Evolutionary conservation across 2,797 vertebrate species (phyloP), one percentile per base, ranked within the genome.

Genomic region (Danionella dracula): DNA sequence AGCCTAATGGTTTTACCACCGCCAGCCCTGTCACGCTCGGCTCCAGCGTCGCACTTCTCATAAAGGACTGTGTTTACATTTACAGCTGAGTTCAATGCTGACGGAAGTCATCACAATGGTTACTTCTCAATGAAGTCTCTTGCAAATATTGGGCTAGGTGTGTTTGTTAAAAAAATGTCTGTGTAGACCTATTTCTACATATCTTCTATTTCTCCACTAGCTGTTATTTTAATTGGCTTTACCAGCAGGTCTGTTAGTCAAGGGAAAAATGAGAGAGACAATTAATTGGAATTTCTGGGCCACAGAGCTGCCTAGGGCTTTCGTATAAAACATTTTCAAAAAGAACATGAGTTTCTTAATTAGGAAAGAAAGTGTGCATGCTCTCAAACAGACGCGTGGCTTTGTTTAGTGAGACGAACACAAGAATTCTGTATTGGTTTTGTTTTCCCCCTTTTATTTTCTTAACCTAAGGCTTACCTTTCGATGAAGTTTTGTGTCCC

Each of bases 241-340:
- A 3, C 6, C 40, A 54, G 50, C 61, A 44, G 12, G 35, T 56
- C 41, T 49, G 35, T 38, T 31, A 46, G 13, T 35, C 37, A 44
- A 51, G 48, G 17, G 12, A 44, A 34, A 44, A 34, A 31, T 3
- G 8, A 79, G 81, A 81, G 84, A 86, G 87, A 86, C 84, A 86
- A 86, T 88, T 87, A 89, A 87, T 86, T 88, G 83, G 80, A 87
- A 85, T 88, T 89, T 87, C 86, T 83, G 80, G 86, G 81, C 83
- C 82, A 80, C 64, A 79, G 76, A 74, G 41, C 81, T 55, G 85
- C 87, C 84, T 61, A 59, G 8, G 82, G 87, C 78, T 74, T 82
- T 58, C 72, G 82, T 81, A 73, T 51, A 72, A 84, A 86, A 79
- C 77, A 82, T 75, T 55, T 71, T 50, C 16, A 54, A 34, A 56